Evolutionary conservation across 23 tunicate genomes (phyloP).

Genomic region (Trididemnum miniatum): DNA sequence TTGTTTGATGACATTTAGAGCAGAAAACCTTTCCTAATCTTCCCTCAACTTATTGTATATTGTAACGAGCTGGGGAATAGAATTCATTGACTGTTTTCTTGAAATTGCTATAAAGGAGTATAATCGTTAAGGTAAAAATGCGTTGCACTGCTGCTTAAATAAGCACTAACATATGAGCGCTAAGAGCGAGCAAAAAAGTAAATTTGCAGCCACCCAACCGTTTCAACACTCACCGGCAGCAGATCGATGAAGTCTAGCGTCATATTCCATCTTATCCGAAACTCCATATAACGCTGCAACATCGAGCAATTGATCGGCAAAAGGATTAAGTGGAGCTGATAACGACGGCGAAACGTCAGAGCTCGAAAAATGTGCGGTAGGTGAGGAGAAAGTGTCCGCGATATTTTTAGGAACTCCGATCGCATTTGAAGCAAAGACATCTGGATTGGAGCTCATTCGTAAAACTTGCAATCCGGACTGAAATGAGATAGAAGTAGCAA

Average conservation of each 20-base stretch:
- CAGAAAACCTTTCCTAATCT: too few species aligned
- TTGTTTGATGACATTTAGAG: too few species aligned
- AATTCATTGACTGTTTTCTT: too few species aligned
- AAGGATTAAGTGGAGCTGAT: constrained; percentile 29
- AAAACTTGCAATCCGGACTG: constrained; percentile 83
- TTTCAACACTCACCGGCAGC: constrained; percentile 90
- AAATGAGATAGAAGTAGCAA: neutral
- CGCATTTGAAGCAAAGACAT: constrained; percentile 23
- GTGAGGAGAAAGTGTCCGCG: constrained; percentile 25
- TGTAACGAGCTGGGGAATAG: too few species aligned
- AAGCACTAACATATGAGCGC: too few species aligned
- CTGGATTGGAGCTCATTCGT: constrained; percentile 54
- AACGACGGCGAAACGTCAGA: neutral
- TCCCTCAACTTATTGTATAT: too few species aligned
- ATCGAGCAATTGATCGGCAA: constrained; percentile 78
- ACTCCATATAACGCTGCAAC: constrained; percentile 88
- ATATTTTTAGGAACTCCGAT: constrained; percentile 25
- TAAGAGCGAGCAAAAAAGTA: too few species aligned
- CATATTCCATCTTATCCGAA: constrained; percentile 93
- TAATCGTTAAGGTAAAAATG: too few species aligned
- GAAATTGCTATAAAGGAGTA: too few species aligned
- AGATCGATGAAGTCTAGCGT: constrained; percentile 85
- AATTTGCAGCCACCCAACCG: too few species aligned
- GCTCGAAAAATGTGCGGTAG: constrained; percentile 43
- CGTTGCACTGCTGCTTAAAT: too few species aligned